Percentiles rank a stretch among this genome's conserved stretches.
phyloP scores from a whole-genome alignment of 1,140 invertebrate species.

The Penaeus chinensis region DNA sequence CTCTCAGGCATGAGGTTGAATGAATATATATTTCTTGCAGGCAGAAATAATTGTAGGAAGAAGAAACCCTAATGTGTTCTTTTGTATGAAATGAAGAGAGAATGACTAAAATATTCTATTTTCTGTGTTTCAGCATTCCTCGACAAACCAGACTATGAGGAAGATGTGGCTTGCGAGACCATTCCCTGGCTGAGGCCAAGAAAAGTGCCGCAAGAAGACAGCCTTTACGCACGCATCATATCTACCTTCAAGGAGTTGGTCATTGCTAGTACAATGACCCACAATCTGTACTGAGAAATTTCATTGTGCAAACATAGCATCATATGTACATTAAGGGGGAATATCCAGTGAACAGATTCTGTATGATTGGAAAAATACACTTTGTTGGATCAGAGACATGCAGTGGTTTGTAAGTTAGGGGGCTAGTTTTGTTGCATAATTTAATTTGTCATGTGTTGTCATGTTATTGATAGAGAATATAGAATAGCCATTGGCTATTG shows the following conservation, averaged over 20 bases:
- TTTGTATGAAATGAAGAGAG: neutral
- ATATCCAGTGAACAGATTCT: neutral
- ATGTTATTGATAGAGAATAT: too few species aligned
- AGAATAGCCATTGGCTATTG: too few species aligned
- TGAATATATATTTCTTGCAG: neutral
- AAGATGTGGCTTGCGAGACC: neutral
- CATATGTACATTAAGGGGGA: neutral
- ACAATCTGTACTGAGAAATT: constrained; percentile 36
- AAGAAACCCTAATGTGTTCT: neutral
- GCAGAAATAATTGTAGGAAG: neutral
- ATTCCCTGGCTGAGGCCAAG: neutral
- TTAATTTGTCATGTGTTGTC: too few species aligned
- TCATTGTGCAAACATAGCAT: neutral
- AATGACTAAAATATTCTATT: neutral
- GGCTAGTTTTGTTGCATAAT: too few species aligned
- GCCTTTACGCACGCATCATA: constrained; percentile 39
- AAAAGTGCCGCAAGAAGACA: constrained; percentile 45
- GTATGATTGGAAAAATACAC: neutral
- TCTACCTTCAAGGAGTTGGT: constrained; percentile 36
- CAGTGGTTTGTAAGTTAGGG: too few species aligned
- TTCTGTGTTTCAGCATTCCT: constrained; percentile 35
- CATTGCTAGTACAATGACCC: constrained; percentile 44
- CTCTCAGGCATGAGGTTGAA: neutral
- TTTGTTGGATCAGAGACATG: too few species aligned
- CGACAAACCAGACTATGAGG: neutral